Evolutionary conservation across 1,140 invertebrate genomes (phyloP).

Genomic region (honey bee (Apis mellifera)): DNA sequence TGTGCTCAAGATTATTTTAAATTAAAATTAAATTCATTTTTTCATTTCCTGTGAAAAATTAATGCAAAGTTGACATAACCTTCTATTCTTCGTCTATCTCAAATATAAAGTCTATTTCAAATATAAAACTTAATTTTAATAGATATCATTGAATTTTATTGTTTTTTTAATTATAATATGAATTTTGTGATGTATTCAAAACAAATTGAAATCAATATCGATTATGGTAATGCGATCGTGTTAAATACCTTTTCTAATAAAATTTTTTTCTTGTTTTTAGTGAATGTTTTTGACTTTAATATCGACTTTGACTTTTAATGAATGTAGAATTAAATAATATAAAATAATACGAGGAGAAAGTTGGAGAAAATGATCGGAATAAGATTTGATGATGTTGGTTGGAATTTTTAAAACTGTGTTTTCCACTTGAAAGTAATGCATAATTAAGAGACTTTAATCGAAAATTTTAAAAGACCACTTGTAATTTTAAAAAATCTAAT

Average conservation of each 20-base stretch:
- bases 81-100: too few species aligned
- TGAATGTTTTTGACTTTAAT: background rate
- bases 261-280: background rate
- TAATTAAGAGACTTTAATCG: background rate
- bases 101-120: too few species aligned
- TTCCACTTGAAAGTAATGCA: background rate
- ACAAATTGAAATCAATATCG: too few species aligned
- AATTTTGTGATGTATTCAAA: background rate
- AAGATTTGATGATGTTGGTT: background rate
- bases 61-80: too few species aligned
- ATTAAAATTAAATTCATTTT: too few species aligned
- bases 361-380: too few species aligned
- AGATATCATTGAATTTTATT: background rate
- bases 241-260: background rate
- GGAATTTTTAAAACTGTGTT: background rate
- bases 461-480: background rate
- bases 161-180: background rate
- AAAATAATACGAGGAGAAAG: constrained; percentile 2
- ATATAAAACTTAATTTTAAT: background rate
- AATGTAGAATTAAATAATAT: background rate
- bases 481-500: background rate
- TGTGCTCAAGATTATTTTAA: too few species aligned
- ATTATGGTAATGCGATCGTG: background rate
- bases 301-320: constrained; percentile 6
- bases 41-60: too few species aligned